Conservation (phyloP, 2,888 invertebrate genomes). For the Hirtodrosophila histrioides region DNA sequence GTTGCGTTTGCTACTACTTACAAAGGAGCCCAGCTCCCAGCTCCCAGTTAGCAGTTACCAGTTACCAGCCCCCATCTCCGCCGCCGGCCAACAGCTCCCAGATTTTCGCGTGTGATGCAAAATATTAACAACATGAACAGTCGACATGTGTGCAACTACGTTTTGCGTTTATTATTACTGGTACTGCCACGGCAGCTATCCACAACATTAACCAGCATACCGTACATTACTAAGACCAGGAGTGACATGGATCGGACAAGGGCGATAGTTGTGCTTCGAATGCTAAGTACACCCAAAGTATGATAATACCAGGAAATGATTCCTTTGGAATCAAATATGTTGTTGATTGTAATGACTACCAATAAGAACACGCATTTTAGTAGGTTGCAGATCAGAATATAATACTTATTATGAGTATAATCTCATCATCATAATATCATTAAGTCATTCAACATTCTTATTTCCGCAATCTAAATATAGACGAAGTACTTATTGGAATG, state of each 20-base stretch:
- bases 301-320: no score
- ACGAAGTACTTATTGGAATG: no score
- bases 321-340: no score
- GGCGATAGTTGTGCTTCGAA: slow-evolving; percentile 6
- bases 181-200: slow-evolving; percentile 3
- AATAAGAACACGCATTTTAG: no score
- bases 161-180: slow-evolving; percentile 53
- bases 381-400: no score
- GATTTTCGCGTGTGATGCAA: slow-evolving; percentile 73
- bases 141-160: slow-evolving; percentile 74
- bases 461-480: no score
- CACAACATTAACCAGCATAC: slow-evolving; percentile 17
- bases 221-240: slow-evolving; percentile 31
- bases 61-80: neutral
- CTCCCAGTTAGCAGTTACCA: slow-evolving; percentile 10
- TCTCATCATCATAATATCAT: no score
- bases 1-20: slow-evolving; percentile 61
- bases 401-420: no score
- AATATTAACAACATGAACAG: slow-evolving; percentile 75
- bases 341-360: no score
- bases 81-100: slow-evolving; percentile 27
- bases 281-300: no score
- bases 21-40: slow-evolving; percentile 25
- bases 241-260: slow-evolving; percentile 18
- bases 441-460: no score